These are phyloP conservation scores for Choreutis nemorana DNA, from an alignment of 2,888 invertebrate genomes.

Conservation along the genomic window DNA sequence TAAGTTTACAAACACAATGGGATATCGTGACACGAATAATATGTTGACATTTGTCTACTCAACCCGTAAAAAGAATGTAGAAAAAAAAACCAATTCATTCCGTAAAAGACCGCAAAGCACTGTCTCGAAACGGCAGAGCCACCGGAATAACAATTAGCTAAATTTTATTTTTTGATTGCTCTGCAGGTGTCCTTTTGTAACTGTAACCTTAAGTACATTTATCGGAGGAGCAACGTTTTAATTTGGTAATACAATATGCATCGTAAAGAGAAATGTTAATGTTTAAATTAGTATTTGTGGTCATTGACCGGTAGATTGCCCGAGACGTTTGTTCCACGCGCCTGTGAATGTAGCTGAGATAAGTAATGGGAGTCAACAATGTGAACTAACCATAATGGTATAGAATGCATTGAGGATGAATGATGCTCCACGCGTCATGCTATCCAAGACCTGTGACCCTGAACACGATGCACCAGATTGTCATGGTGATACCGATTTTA, in stretches of 20 bases:
- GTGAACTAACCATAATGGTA: too few species aligned
- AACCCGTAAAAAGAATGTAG: background rate
- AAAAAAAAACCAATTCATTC: background rate
- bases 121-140: constrained; percentile 11
- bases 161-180: constrained; percentile 28
- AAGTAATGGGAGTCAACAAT: too few species aligned
- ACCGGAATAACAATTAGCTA: constrained; percentile 25
- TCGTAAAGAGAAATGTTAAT: too few species aligned
- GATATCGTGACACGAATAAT: constrained; percentile 1
- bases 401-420: too few species aligned
- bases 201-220: constrained; percentile 20
- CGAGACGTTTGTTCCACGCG: too few species aligned
- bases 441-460: constrained; percentile 61
- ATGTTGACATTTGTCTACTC: background rate
- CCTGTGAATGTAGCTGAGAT: too few species aligned
- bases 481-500: constrained; percentile 45
- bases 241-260: too few species aligned
- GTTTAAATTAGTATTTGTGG: too few species aligned
- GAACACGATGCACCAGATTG: constrained; percentile 49
- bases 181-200: constrained; percentile 21
- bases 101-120: background rate
- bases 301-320: too few species aligned
- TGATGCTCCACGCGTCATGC: constrained; percentile 27
- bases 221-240: too few species aligned
- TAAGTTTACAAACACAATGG: background rate